Percentiles rank a stretch among this genome's conserved stretches.
phyloP scores from a whole-genome alignment of 2,888 invertebrate species.

The Rhamnusium bicolor region DNA sequence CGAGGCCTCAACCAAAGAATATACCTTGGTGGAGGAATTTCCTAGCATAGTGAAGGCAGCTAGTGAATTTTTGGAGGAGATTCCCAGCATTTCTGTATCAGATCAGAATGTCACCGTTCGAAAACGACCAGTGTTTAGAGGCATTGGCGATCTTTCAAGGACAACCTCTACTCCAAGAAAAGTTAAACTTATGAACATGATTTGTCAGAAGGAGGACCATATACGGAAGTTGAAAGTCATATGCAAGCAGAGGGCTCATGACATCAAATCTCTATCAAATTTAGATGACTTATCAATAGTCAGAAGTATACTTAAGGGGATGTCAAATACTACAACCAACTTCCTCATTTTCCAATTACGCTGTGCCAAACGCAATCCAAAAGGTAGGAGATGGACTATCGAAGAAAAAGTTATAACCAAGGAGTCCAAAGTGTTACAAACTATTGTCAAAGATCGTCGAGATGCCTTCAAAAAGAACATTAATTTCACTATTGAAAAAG shows the following conservation, averaged over 20 bases:
- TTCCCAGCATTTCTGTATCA: background rate
- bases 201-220: conserved; percentile 60
- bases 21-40: background rate
- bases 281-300: background rate
- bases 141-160: background rate
- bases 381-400: conserved; percentile 24
- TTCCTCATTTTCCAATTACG: conserved; percentile 9
- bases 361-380: conserved; percentile 16
- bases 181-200: background rate
- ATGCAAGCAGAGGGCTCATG: background rate
- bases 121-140: background rate
- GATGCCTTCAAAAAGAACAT: conserved; percentile 42
- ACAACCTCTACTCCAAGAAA: background rate
- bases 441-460: conserved; percentile 17
- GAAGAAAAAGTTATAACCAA: conserved; percentile 22
- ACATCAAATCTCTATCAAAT: background rate
- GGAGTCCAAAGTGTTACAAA: background rate
- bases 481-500: conserved; percentile 37
- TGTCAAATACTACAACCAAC: background rate
- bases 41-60: background rate
- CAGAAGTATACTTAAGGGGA: conserved; percentile 7
- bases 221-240: conserved; percentile 49
- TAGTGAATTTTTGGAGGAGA: background rate
- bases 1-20: background rate
- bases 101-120: background rate